These are phyloP conservation scores for Xerus inauris DNA, from an alignment of 2,113 vertebrate genomes.

Conservation along the genomic window DNA sequence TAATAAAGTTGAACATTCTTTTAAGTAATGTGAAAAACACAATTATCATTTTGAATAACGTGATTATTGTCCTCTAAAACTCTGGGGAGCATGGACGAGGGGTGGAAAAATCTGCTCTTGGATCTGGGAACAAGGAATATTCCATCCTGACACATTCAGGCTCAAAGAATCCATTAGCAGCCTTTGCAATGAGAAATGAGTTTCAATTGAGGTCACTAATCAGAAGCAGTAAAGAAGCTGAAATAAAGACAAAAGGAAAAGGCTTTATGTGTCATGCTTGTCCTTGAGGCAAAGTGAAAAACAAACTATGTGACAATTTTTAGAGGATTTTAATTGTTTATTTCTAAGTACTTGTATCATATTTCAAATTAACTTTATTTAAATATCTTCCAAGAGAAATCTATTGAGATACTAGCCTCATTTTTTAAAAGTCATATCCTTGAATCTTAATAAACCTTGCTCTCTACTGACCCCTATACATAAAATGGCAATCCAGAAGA, in stretches of 20 bases:
- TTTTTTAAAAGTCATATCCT: conserved; percentile 38
- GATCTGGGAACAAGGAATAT: conserved; percentile 37
- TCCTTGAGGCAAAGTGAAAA: conserved; percentile 70
- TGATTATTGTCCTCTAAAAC: conserved; percentile 1
- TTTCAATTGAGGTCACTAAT: conserved; percentile 67
- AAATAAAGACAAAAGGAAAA: conserved; percentile 61
- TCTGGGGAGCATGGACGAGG: not conserved
- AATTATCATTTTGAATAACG: conserved; percentile 22
- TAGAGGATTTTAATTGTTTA: conserved; percentile 35
- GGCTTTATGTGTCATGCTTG: not conserved
- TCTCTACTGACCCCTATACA: not conserved
- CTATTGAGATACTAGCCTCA: not conserved
- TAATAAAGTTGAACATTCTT: conserved; percentile 33
- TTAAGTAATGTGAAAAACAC: conserved; percentile 6
- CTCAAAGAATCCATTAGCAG: conserved; percentile 33
- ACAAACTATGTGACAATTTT: not conserved
- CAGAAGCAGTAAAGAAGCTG: conserved; percentile 41
- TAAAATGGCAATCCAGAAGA: conserved; percentile 9
- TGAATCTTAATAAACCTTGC: not conserved
- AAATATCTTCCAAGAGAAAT: conserved; percentile 54
- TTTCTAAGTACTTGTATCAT: conserved; percentile 42
- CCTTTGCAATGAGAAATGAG: conserved; percentile 14
- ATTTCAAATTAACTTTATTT: conserved; percentile 54
- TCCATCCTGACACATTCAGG: conserved; percentile 3
- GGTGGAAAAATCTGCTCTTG: not conserved